Base-by-base conservation (phyloP, 2,113 vertebrate genomes). In the Gobiocypris rarus region DNA sequence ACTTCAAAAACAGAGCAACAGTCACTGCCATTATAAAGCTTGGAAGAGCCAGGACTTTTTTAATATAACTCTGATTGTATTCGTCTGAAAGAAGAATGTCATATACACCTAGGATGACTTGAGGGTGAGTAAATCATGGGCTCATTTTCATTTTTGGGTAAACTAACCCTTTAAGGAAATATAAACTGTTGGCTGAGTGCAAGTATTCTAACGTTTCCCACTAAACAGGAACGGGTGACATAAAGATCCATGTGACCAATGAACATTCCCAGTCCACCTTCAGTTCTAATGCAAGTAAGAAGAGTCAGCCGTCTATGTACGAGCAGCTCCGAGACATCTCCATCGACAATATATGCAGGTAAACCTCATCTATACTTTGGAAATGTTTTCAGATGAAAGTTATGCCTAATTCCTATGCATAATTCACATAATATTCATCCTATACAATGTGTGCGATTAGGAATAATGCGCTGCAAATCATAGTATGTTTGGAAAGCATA, bases 331-430 rank as follows among this genome's bases (percentile, higher is more conserved):
- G 98, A n/a, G 98, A 99, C 90, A 97, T 99, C 75, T 97, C 98
- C 83, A 99, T 99, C 3, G 97, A 99, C 76, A 99, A 98, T 90
- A 98, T 99, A 92, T 99, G 98, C 96, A 97, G 98, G 98, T 98
- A 70, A 82, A 69, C 9, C 17, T 52, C 48, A 19, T 79, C 9
- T 43, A 1, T 24, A 15, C 1, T 0, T 9, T 38, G 41, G 3
- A 24, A 48, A 26, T 48, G 6, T 14, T 15, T 38, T 38, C 15
- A 38, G n/a, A 5, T 26, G n/a, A 71, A 43, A 65, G 26, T 28
- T 14, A 28, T 63, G 11, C 11, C 59, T 28, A 14, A 5, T 22
- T 43, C 10, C 10, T 2, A 24, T 73, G 11, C 41, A 45, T 43
- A n/a, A n/a, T 43, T 71, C n/a, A 31, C 13, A 31, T 63, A 28